Base-by-base conservation (phyloP, 2,797 vertebrate genomes). In the Bufotes viridis region DNA sequence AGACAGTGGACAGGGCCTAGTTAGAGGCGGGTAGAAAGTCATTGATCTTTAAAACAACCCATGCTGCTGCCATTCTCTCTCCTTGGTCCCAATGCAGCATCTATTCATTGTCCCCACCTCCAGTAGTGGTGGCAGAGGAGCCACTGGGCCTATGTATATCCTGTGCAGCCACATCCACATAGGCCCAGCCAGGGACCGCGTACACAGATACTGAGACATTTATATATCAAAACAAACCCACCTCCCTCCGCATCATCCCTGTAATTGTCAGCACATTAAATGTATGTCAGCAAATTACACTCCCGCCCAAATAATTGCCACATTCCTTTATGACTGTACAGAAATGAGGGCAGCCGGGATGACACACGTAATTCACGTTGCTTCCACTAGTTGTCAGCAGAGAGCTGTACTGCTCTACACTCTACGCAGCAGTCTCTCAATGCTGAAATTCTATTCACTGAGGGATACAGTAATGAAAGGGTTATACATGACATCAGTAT, bases 161-260 rank as follows among this genome's bases (percentile, higher is more conserved):
- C 42, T 42, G 42, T 42, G 42, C n/a, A 51, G 22, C 17, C 22
- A 51, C 15, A 69, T 49, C 14, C 49, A 26, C 34, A 24, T 42
- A 70, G 51, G 42, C 82, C 74, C 53, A 74, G 18, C 5, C 7
- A 57, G 67, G 42, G 12, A 17, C 69, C 72, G 42, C 18, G 17
- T 3, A 67, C 42, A 82, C 17, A 58, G 3, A 8, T 9, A 20
- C 12, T 29, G 61, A 82, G 42, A 69, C 65, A 69, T 82, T 82
- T 70, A 83, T 83, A 83, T 83, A 57, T 26, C 49, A 58, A 17
- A 83, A 83, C 24, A 70, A 26, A 20, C 51, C 29, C 82, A 60
- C 69, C 82, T 84, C 69, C 69, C 69, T 60, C 53, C 57, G 20
- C 69, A 60, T 84, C 69, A 74, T 84, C 69, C 67, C 24, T 42